Evolutionary conservation across 2,888 invertebrate genomes (phyloP).

Genomic region (Acheta domesticus): DNA sequence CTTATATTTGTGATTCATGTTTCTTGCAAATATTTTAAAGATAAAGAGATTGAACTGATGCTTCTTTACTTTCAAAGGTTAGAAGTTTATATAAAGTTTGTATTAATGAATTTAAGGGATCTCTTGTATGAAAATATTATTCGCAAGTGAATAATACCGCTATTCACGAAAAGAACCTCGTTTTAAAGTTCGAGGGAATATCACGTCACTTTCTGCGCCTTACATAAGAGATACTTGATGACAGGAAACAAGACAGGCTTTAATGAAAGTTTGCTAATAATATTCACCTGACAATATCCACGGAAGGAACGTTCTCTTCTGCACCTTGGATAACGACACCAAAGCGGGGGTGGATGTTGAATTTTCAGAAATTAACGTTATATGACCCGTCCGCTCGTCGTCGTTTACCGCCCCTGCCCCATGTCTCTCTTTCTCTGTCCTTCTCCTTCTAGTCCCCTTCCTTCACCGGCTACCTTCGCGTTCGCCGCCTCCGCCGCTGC

Average conservation of each 20-base stretch:
- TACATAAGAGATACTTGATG: not conserved
- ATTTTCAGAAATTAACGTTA: slow-evolving; percentile 5
- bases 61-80: too few relatives aligned
- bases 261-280: slow-evolving; percentile 18
- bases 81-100: too few relatives aligned
- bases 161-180: not conserved
- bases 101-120: too few relatives aligned
- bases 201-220: not conserved
- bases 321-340: not conserved
- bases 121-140: too few relatives aligned
- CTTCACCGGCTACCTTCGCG: not conserved
- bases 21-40: too few relatives aligned
- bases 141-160: too few relatives aligned
- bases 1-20: too few relatives aligned
- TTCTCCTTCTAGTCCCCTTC: not conserved
- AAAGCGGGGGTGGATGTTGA: not conserved
- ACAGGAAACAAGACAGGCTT: not conserved
- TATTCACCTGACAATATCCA: slow-evolving; percentile 7
- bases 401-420: not conserved
- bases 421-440: not conserved
- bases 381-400: not conserved
- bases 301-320: not conserved
- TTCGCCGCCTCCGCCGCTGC: not conserved
- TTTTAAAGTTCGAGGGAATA: not conserved
- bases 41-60: too few relatives aligned